Evolutionary conservation across 1,140 invertebrate genomes (phyloP), one percentile per base, ranked within the genome.

Genomic region (Caenorhabditis tropicalis): DNA sequence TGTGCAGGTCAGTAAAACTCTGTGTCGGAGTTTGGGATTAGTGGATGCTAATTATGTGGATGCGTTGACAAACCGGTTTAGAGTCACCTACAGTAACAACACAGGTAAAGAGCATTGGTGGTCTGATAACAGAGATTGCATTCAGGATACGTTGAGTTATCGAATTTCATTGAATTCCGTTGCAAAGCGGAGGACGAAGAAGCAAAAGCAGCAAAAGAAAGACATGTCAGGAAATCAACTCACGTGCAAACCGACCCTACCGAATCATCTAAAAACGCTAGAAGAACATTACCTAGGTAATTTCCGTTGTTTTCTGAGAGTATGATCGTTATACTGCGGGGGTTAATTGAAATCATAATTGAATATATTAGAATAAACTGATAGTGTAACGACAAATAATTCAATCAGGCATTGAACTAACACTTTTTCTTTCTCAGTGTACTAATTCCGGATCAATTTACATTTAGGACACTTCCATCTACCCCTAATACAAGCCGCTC

Each of bases 1-100:
- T 80, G 79, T 81, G 46, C 74, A 84, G 65, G 65, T 74, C 19
- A 74, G 33, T 21, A 74, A 24, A 12, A 74, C 9, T 74, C 43
- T 74, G 36, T 74, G 65, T 24, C 33, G 65, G 7, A 74, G 65
- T 43, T 36, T 74, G n/a, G 65, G 65, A 74, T 21, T 74, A 10
- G 4, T 43, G 2, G 36, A 74, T 43, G 65, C 36, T 24, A 74
- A 74, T 24, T 74, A 74, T 43, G 65, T 31, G 15, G 65, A 74
- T 15, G 65, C 65, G 10, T 19, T 74, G 19, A 74, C 65, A n/a
- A 74, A 74, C n/a, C 36, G 65, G 9, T 74, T 74, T 43, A 12
- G 65, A 43, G 65, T 74, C 33, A 33, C 65, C 3, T 74, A 74
- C 36, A 74, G 65, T 24, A 74, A 74, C n/a, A 74, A 74, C 19